Evolutionary conservation across 2,113 vertebrate genomes (phyloP).

Genomic region (Emydocephalus ijimae): DNA sequence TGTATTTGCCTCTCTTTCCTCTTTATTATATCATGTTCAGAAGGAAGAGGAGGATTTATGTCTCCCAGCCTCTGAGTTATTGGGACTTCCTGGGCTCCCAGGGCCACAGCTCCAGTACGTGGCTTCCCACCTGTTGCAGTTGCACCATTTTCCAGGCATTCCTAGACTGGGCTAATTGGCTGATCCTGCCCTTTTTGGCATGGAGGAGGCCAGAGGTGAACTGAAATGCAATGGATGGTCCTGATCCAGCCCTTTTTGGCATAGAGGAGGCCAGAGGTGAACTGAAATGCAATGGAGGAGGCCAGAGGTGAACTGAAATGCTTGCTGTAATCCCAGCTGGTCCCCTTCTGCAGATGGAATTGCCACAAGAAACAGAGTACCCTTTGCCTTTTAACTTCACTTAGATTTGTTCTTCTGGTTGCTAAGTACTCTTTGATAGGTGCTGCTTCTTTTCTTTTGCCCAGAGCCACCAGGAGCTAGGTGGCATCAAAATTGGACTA

Average conservation of each 20-base stretch:
- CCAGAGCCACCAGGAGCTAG: background rate
- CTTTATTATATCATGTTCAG: background rate
- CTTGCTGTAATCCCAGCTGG: background rate
- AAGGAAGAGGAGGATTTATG: background rate
- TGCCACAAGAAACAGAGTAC: background rate
- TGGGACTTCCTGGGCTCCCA: background rate
- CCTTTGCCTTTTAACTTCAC: background rate
- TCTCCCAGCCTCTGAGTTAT: background rate
- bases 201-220: background rate
- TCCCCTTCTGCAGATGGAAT: background rate
- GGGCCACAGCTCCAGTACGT: background rate
- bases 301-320: no score
- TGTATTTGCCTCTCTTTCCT: background rate
- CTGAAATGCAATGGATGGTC: background rate
- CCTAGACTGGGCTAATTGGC: background rate
- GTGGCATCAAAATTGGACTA: background rate
- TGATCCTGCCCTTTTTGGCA: background rate
- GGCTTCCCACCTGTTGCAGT: background rate
- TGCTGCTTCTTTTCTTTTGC: background rate
- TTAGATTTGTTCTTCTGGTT: background rate
- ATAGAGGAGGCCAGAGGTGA: background rate
- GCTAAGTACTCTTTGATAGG: background rate
- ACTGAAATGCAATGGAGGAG: background rate
- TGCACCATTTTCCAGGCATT: background rate
- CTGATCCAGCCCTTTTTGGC: background rate